Evolutionary conservation across 2,113 vertebrate genomes (phyloP).

Genomic region (Entosphenus tridentatus): DNA sequence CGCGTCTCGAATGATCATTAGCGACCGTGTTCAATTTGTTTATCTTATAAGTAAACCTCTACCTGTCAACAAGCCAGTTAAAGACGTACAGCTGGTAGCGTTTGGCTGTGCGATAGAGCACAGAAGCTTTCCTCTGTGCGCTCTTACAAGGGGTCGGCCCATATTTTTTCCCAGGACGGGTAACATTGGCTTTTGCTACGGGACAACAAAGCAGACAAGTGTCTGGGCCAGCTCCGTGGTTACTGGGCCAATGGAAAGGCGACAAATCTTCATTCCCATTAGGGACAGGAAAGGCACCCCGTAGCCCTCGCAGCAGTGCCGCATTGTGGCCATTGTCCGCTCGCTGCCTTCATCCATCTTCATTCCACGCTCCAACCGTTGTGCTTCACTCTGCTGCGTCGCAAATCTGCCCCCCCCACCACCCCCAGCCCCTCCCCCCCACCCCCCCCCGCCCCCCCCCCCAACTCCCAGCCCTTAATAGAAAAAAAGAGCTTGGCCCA

Average conservation of each 20-base stretch:
- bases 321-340: constrained; percentile 1
- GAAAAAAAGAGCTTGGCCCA: background rate
- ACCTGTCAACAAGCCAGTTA: too few species aligned
- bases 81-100: too few species aligned
- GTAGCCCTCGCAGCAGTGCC: constrained; percentile 1
- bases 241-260: constrained; percentile 4
- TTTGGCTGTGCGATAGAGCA: too few species aligned
- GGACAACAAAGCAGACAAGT: background rate
- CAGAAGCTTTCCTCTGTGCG: too few species aligned
- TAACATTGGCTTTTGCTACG: constrained; percentile 1
- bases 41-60: too few species aligned
- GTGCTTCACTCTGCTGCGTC: too few species aligned
- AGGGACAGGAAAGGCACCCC: background rate
- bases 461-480: background rate
- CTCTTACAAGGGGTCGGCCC: background rate
- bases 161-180: constrained; percentile 5
- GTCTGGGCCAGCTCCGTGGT: constrained; percentile 3
- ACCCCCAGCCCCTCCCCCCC: background rate
- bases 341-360: background rate
- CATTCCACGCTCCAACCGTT: background rate
- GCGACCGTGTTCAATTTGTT: too few species aligned
- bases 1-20: too few species aligned
- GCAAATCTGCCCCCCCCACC: background rate
- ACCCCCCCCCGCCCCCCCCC: background rate
- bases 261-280: constrained; percentile 4